Evolutionary conservation across 1,140 invertebrate species (phyloP).

Genomic region (Muscidifurax raptorellus): DNA sequence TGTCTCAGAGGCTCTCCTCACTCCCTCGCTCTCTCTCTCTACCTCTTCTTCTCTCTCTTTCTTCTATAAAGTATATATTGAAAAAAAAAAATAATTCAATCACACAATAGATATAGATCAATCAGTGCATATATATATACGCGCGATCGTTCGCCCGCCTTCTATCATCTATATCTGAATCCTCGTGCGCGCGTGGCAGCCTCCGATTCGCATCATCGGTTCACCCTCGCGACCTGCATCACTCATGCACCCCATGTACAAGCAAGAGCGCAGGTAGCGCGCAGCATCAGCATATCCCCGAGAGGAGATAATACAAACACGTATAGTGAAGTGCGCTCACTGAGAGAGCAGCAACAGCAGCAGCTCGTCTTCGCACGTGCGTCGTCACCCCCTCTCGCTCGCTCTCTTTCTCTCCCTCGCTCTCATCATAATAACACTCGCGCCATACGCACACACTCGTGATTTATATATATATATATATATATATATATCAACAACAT

Average conservation of each 20-base stretch:
- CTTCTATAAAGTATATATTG: not conserved
- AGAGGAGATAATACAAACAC: not conserved
- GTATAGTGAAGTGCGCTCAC: too few species aligned
- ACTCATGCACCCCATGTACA: not conserved
- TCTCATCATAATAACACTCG: slow-evolving; percentile 15
- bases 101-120: slow-evolving; percentile 26
- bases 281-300: not conserved
- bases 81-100: not conserved
- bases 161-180: not conserved
- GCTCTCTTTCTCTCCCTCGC: slow-evolving; percentile 34
- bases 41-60: not conserved
- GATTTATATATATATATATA: slow-evolving; percentile 8
- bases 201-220: not conserved
- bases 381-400: not conserved
- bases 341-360: not conserved
- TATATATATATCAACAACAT: not conserved
- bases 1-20: slow-evolving; percentile 5
- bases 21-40: not conserved
- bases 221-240: not conserved
- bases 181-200: not conserved
- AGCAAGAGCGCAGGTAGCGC: not conserved
- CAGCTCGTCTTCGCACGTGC: not conserved
- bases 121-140: not conserved
- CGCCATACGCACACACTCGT: not conserved
- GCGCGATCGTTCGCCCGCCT: not conserved